These are phyloP conservation scores for Chauna torquata DNA, from an alignment of 2,113 vertebrate genomes.

Conservation along the genomic window DNA sequence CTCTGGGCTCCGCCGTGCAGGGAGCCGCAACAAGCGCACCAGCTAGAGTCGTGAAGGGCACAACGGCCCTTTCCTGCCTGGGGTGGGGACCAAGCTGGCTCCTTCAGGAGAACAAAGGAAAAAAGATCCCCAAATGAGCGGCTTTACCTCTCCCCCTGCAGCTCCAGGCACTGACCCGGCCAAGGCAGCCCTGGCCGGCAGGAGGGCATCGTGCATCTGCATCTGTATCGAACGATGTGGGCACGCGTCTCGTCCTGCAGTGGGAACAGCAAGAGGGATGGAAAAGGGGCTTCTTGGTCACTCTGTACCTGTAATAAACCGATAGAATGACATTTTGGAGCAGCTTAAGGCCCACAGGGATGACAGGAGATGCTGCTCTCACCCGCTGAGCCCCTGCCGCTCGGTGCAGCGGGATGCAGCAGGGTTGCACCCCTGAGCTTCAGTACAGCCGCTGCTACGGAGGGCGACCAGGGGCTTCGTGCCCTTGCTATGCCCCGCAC, in stretches of 20 bases:
- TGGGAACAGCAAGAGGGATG: background rate
- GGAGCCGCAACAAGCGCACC: background rate
- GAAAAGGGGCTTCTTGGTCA: background rate
- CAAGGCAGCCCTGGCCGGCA: background rate
- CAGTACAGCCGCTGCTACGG: background rate
- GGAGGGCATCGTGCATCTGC: fast-evolving
- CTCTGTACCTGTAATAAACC: background rate
- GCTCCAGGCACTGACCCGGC: background rate
- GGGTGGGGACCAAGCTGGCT: background rate
- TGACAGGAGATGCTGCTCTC: background rate
- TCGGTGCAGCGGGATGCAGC: background rate
- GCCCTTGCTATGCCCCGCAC: background rate
- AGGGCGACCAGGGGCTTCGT: background rate
- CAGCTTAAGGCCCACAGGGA: background rate
- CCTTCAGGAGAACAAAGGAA: background rate
- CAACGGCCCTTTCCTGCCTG: background rate
- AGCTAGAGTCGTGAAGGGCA: background rate
- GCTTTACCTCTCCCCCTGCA: background rate
- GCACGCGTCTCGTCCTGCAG: fast-evolving
- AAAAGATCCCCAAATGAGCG: background rate
- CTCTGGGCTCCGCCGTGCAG: background rate
- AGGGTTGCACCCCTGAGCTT: background rate
- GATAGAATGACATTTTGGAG: background rate
- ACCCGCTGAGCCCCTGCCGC: fast-evolving
- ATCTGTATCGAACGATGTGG: fast-evolving